Evolutionary conservation across 1,140 invertebrate species (phyloP).

Genomic region (Camponotus pennsylvanicus): DNA sequence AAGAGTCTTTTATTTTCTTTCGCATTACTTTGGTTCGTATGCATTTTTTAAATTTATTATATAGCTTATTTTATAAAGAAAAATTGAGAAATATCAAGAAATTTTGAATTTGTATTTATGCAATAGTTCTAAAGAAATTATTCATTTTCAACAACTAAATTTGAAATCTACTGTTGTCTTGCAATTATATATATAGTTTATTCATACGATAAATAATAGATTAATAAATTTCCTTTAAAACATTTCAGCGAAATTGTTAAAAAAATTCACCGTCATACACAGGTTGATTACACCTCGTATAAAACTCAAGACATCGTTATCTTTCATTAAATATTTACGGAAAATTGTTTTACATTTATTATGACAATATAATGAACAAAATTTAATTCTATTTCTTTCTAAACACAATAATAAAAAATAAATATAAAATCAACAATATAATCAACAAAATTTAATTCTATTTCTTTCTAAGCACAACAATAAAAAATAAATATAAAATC

Average conservation of each 20-base stretch:
- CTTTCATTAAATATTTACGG: slow-evolving; percentile 2
- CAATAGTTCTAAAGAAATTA: neutral
- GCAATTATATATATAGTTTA: too few relatives aligned
- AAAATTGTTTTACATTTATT: neutral
- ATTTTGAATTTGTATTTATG: slow-evolving; percentile 8
- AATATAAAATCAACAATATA: neutral
- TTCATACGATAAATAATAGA: neutral
- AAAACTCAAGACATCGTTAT: neutral
- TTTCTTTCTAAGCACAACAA: neutral
- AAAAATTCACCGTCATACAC: neutral
- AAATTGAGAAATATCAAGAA: neutral
- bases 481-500: slow-evolving; percentile 8
- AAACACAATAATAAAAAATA: neutral
- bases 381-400: slow-evolving; percentile 1
- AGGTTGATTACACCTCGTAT: neutral
- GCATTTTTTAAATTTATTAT: neutral
- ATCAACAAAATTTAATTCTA: neutral
- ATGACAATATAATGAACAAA: neutral
- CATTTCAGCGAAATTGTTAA: slow-evolving; percentile 29
- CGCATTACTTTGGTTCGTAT: neutral
- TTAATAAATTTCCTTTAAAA: slow-evolving; percentile 1
- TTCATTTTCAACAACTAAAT: slow-evolving; percentile 4
- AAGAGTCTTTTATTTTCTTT: neutral
- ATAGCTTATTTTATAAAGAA: neutral
- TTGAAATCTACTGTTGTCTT: neutral